phyloP scores from a whole-genome alignment of 2,113 vertebrate species.

The Psilopogon haemacephalus region DNA sequence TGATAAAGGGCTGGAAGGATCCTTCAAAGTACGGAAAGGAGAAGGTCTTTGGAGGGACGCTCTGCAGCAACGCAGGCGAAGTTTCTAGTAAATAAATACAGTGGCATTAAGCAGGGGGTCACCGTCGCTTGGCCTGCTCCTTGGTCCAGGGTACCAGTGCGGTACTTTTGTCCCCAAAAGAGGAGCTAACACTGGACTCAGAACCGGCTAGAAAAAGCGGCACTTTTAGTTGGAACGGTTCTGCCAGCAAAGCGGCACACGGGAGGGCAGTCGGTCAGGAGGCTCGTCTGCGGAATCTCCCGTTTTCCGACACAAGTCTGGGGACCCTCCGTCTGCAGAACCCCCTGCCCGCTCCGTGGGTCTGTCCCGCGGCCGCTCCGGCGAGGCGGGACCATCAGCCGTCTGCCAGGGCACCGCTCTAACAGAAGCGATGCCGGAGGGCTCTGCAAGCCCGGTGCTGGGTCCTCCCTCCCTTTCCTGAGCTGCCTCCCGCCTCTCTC shows the following conservation, averaged over 20 bases:
- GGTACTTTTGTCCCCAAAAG: background rate
- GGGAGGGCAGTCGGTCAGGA: background rate
- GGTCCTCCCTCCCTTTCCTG: background rate
- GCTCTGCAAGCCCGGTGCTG: rapidly evolving
- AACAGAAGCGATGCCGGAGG: background rate
- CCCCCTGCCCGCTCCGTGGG: background rate
- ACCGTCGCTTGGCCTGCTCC: background rate
- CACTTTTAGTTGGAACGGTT: rapidly evolving
- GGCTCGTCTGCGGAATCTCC: rapidly evolving
- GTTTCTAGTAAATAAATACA: slow-evolving; percentile 67
- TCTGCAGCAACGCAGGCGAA: slow-evolving; percentile 77
- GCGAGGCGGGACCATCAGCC: background rate
- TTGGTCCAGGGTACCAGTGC: too few relatives aligned
- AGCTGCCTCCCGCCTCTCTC: background rate
- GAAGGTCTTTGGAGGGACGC: slow-evolving; percentile 85
- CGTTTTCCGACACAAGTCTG: too few relatives aligned
- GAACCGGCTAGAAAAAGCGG: background rate
- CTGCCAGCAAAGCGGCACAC: background rate
- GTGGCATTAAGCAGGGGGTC: background rate
- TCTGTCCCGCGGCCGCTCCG: background rate
- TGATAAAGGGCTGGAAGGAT: slow-evolving; percentile 90
- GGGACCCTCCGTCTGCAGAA: background rate
- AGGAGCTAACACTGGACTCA: background rate
- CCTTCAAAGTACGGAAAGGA: slow-evolving; percentile 91
- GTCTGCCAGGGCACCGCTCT: background rate